Base-by-base conservation (phyloP, 2,113 vertebrate genomes). In the Epinephelus cyanopodus region DNA sequence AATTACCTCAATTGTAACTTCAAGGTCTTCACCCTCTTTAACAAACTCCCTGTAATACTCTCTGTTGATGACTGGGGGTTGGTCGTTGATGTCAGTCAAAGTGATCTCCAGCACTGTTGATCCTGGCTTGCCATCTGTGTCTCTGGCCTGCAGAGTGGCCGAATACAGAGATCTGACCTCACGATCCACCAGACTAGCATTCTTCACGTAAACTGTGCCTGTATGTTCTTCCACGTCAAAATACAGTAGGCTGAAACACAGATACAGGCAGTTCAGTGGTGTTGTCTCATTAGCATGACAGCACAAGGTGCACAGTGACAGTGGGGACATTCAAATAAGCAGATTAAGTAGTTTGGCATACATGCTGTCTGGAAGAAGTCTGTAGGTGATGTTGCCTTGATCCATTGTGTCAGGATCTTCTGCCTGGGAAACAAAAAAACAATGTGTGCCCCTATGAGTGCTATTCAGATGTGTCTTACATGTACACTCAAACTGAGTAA, bases 41-140 rank as follows among this genome's bases (percentile, higher is more conserved):
- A 98, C 93, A 0, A 95, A 96, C 73, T 91, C 86, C 65, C 85
- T 93, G 77, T 98, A 97, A 64, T 90, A 92, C 0, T 96, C 95
- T 0, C 56, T 94, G 91, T 95, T 29, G 3, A 95, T 9, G 61
- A 90, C 68, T 0, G 98, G 98, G 0, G 0, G 0, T 0, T 96
- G 73, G 90, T 99, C 97, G 0, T 99, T 99, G 61, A 94, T 90
- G 52, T 99, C 98, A 14, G 91, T 77, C 79, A 99, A 54, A 0
- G 86, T 84, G 74, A 99, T 95, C 82, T 97, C 93, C 82, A 99
- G 90, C 2, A 81, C 81, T 0, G 97, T 95, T 3, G 92, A 94
- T 37, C 94, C 95, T 0, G 86, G 91, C 19, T 94, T 93, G 39
- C 25, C 33, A 0, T 61, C 93, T 0, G 94, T 92, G 4, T 99